A percentile compares a stretch with the other conserved stretches of the same genome.
Evolutionary conservation across 2,113 vertebrate species (phyloP).

Genomic region (Vanacampus margaritifer): DNA sequence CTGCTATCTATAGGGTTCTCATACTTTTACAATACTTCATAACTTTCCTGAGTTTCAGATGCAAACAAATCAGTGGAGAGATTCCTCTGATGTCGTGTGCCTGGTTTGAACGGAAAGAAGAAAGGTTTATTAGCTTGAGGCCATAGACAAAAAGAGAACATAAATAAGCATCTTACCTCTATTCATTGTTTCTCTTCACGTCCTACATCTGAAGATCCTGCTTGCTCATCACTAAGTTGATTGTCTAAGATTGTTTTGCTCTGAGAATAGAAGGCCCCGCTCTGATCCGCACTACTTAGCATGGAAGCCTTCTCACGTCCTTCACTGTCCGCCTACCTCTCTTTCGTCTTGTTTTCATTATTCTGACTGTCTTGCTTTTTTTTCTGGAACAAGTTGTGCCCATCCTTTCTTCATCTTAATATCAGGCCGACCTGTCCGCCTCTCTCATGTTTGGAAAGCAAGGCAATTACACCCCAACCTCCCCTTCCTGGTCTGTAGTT

Average conservation of each 20-base stretch:
- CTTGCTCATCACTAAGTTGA: constrained; percentile 1
- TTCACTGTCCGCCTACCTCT: constrained; percentile 1
- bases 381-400: neutral
- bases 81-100: neutral
- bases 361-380: neutral
- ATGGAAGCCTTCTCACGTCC: neutral
- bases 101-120: neutral
- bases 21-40: too few relatives aligned
- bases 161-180: neutral
- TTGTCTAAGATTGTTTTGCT: neutral
- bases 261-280: neutral
- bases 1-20: too few relatives aligned
- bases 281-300: neutral
- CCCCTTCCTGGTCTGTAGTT: neutral
- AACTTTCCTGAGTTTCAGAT: neutral
- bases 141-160: neutral
- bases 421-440: neutral
- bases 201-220: neutral
- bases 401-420: neutral
- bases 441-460: constrained; percentile 1
- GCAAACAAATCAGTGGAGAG: neutral
- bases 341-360: neutral
- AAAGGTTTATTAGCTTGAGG: neutral
- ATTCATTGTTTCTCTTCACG: neutral
- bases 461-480: neutral